Evolutionary conservation across 2,797 vertebrate species (phyloP).

Genomic region (Loris lydekkerianus): DNA sequence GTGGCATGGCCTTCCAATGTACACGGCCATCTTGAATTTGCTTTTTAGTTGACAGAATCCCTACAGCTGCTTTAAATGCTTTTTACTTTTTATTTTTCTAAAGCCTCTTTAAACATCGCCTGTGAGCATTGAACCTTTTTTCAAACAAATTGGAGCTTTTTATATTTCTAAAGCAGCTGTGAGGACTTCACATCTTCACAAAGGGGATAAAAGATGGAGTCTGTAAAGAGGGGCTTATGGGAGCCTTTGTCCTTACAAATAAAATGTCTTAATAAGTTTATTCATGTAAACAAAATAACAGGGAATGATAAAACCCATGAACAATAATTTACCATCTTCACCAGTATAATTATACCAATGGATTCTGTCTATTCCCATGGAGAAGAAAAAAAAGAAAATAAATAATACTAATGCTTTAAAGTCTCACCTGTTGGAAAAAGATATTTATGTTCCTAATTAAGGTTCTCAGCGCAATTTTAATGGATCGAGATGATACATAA

Average conservation of each 20-base stretch:
- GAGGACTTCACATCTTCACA: constrained; percentile 67
- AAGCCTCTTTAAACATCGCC: constrained; percentile 82
- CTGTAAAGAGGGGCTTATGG: constrained; percentile 69
- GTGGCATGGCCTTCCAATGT: constrained; percentile 57
- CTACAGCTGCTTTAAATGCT: constrained; percentile 77
- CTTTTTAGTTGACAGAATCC: constrained; percentile 70
- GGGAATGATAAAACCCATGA: constrained; percentile 67
- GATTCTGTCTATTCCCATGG: constrained; percentile 17
- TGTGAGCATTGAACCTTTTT: constrained; percentile 78
- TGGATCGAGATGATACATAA: constrained; percentile 55
- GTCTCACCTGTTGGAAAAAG: constrained; percentile 69
- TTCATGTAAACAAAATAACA: constrained; percentile 77
- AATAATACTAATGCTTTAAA: constrained; percentile 74
- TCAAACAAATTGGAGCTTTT: constrained; percentile 81
- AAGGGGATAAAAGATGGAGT: constrained; percentile 70
- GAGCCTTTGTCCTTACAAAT: constrained; percentile 72
- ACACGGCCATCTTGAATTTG: constrained; percentile 64
- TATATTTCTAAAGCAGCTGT: constrained; percentile 74
- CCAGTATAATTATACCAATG: constrained; percentile 68
- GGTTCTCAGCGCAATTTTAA: constrained; percentile 61
- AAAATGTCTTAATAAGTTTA: constrained; percentile 76
- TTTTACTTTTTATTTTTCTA: constrained; percentile 80
- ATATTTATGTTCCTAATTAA: constrained; percentile 66
- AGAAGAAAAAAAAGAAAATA: constrained; percentile 76
- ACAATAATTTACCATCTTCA: constrained; percentile 76